Conservation (phyloP, 1,140 invertebrate species). For the Planococcus citri region DNA sequence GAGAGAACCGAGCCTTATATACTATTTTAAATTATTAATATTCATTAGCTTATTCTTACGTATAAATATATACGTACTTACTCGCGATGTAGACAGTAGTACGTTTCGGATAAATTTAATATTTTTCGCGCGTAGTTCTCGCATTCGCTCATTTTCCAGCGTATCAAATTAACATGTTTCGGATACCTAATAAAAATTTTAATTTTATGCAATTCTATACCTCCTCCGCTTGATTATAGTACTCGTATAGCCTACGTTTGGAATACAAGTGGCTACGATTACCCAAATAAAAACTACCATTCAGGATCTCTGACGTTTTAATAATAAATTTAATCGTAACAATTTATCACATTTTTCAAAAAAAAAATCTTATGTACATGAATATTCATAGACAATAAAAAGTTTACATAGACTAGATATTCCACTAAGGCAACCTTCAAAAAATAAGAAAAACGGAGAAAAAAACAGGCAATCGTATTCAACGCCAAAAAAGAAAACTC, state of each 20-base stretch:
- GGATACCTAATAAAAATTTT: not conserved
- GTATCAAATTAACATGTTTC: not conserved
- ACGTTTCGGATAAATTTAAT: not conserved
- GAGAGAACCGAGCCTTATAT: not conserved
- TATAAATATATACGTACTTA: too few relatives aligned
- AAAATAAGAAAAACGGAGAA: too few relatives aligned
- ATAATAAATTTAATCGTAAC: not conserved
- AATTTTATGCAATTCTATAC: not conserved
- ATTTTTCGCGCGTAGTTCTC: not conserved
- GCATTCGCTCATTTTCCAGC: too few relatives aligned
- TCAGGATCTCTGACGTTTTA: not conserved
- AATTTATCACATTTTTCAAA: slow-evolving; percentile 4
- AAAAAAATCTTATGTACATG: slow-evolving; percentile 2
- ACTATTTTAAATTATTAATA: not conserved
- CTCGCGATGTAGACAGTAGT: too few relatives aligned
- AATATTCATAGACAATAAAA: not conserved
- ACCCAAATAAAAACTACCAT: not conserved
- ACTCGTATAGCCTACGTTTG: not conserved
- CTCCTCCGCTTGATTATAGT: too few relatives aligned
- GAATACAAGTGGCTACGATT: not conserved
- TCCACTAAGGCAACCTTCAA: not conserved
- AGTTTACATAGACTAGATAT: not conserved
- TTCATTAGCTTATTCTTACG: not conserved
- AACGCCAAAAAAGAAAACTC: not conserved
- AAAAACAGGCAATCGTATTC: not conserved